Conservation (phyloP, 2,113 vertebrate species). For the Butastur rufipennis region DNA sequence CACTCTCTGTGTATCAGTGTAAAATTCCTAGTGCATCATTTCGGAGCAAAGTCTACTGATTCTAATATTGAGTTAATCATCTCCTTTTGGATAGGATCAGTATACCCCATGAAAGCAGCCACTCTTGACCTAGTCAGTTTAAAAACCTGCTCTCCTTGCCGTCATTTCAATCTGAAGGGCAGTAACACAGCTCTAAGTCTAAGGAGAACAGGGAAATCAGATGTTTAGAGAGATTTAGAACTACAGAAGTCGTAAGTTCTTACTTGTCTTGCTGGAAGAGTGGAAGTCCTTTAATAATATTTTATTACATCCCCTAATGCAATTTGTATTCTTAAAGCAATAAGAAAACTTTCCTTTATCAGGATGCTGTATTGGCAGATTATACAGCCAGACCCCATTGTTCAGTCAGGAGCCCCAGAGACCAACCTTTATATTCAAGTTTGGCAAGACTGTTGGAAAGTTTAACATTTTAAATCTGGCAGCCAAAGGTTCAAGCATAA, state of each 20-base stretch:
- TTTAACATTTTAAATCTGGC: conserved; percentile 3
- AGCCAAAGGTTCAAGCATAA: background rate
- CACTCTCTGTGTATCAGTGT: background rate
- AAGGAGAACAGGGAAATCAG: background rate
- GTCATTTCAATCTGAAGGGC: background rate
- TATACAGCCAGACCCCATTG: background rate
- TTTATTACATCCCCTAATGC: background rate
- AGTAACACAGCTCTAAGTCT: background rate
- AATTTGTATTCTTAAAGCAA: conserved; percentile 4
- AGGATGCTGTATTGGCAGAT: background rate
- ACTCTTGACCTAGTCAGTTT: background rate
- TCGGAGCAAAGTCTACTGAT: background rate
- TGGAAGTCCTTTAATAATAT: background rate
- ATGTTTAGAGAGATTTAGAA: background rate
- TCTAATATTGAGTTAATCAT: background rate
- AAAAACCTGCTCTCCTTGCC: background rate
- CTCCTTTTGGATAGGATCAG: background rate
- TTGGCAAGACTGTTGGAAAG: conserved; percentile 44
- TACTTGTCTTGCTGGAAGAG: background rate
- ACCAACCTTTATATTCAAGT: background rate
- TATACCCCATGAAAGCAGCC: background rate
- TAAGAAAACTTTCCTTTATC: conserved; percentile 1
- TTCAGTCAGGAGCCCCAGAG: background rate
- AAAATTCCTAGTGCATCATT: background rate
- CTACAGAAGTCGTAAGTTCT: background rate